Evolutionary conservation across 2,113 vertebrate genomes (phyloP), one percentile per base, ranked within the genome.

Genomic region (Corythoichthys intestinalis): DNA sequence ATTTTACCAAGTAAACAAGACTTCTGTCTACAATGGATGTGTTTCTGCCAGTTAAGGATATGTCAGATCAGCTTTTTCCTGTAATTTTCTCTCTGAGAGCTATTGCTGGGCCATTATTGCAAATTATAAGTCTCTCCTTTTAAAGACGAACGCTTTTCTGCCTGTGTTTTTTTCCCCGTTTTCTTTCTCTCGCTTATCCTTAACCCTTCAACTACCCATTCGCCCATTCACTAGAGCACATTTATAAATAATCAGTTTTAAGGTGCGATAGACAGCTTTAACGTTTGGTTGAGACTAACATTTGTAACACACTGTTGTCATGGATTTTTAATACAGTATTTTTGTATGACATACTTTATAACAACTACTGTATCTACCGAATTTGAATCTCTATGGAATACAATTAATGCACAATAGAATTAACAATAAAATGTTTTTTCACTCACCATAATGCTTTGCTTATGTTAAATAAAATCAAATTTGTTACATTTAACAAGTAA

Each of bases 21-120:
- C 90, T 92, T 92, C 91, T 73, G 61, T 80, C 81, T 84, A 74
- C 81, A 90, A 90, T 85, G 90, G 84, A 91, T 84, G 87, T 91
- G 92, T 91, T 90, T 91, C 87, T 90, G 90, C 80, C 78, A 49
- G 92, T 89, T 90, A 86, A 92, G 90, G 90, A 85, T 86, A 90
- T 88, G 86, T 86, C 89, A 92, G 91, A 88, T 90, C 76, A 85
- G 86, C 87, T 83, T 93, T 91, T 92, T 83, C 76, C 86, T 86
- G 91, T 92, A 92, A 93, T 94, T 94, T 93, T 88, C 85, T 92
- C 88, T 85, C 71, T 66, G 75, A 91, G 90, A 91, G 84, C 92
- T 93, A 92, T 89, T 92, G 94, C 90, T 90, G 85, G 85, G 77
- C 91, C 91, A 93, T 96, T 96, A 97, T 94, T 95, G 93, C 92